Percentiles rank a stretch among this genome's conserved stretches.
Conservation (phyloP, 2,113 vertebrate species). For the Taxidea taxus region DNA sequence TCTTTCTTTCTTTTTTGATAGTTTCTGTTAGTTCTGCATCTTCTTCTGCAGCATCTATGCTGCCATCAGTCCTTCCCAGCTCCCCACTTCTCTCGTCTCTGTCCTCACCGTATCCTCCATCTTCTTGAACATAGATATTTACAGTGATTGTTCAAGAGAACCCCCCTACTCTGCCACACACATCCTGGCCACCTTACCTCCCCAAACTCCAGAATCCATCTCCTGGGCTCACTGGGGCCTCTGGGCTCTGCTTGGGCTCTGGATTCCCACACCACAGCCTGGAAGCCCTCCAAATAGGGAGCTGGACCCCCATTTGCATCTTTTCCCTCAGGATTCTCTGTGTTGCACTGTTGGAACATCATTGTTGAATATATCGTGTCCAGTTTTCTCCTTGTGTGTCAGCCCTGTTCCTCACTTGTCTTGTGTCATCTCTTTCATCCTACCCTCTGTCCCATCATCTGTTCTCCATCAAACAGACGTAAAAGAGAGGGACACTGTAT, state of each 20-base stretch:
- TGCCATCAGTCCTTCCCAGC: neutral
- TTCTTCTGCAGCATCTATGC: neutral
- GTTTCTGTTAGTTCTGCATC: neutral
- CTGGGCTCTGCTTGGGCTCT: neutral
- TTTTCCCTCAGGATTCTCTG: neutral
- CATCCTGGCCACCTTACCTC: fast-evolving
- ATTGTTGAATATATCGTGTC: fast-evolving
- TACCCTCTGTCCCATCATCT: neutral
- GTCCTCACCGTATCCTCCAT: fast-evolving
- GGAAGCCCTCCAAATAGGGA: neutral
- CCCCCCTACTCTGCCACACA: too few relatives aligned
- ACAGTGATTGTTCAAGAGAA: neutral
- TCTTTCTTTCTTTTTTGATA: neutral
- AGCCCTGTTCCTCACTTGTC: neutral
- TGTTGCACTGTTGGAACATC: neutral
- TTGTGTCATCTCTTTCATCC: neutral
- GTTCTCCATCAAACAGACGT: neutral
- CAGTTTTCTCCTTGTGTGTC: neutral
- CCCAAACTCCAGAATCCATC: neutral
- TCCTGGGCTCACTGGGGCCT: neutral
- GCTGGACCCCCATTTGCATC: fast-evolving
- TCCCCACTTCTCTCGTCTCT: neutral
- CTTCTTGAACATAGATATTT: neutral
- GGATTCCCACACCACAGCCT: neutral
- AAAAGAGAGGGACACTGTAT: neutral